phyloP scores from a whole-genome alignment of 2,797 vertebrate genomes.

The Eulemur mongoz region DNA sequence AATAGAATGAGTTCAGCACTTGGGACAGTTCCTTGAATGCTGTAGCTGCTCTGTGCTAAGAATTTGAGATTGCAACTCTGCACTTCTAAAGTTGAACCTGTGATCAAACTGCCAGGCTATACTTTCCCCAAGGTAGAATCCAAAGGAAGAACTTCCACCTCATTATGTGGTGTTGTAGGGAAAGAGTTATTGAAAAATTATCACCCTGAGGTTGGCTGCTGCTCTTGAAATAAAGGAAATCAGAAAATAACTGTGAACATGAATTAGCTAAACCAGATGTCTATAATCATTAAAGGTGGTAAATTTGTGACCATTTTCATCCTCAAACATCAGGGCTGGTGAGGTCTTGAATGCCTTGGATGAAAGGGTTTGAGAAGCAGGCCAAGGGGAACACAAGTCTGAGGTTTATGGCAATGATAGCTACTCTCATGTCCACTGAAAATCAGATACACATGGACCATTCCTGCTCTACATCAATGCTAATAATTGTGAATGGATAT shows the following conservation, averaged over 20 bases:
- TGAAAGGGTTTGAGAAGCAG: not conserved
- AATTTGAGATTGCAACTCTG: not conserved
- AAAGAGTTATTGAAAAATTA: not conserved
- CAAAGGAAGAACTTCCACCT: not conserved
- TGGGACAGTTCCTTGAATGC: not conserved
- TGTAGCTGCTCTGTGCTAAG: not conserved
- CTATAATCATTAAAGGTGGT: not conserved
- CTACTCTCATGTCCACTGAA: not conserved
- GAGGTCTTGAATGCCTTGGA: not conserved
- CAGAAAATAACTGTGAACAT: not conserved
- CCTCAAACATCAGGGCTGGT: not conserved
- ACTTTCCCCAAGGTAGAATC: not conserved
- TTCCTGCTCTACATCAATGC: not conserved
- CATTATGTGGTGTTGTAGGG: not conserved
- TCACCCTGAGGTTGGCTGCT: not conserved
- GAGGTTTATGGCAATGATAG: not conserved
- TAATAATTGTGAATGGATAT: not conserved
- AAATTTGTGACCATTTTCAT: not conserved
- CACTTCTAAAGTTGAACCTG: conserved; percentile 4
- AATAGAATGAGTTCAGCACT: not conserved
- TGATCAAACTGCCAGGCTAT: not conserved
- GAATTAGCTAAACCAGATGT: not conserved
- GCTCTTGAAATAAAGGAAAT: conserved; percentile 21
- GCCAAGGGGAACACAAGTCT: not conserved
- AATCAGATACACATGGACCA: not conserved